Percentiles rank a stretch among this genome's conserved stretches.
Evolutionary conservation across 2,113 vertebrate genomes (phyloP).

Genomic region (Anas platyrhynchos): DNA sequence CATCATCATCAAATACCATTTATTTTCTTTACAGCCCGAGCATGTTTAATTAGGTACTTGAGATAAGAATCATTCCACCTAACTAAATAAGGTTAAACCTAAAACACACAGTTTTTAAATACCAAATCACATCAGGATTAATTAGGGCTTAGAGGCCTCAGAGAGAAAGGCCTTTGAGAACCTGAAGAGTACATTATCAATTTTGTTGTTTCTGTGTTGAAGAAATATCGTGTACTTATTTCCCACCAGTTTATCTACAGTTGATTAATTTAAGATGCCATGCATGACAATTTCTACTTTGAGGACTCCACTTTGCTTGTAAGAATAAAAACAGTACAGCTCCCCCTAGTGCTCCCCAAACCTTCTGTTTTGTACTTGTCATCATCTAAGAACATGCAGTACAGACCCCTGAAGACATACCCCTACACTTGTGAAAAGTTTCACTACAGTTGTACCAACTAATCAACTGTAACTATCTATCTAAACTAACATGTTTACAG

Average conservation of each 20-base stretch:
- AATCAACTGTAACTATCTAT: background rate
- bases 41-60: background rate
- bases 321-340: background rate
- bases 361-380: background rate
- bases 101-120: background rate
- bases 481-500: background rate
- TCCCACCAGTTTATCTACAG: background rate
- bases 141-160: background rate
- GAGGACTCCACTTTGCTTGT: background rate
- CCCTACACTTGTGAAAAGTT: background rate
- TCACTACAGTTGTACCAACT: background rate
- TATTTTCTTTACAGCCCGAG: background rate
- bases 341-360: background rate
- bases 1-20: background rate
- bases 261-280: background rate
- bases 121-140: background rate
- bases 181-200: background rate
- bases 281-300: background rate
- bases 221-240: background rate
- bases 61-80: background rate
- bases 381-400: background rate
- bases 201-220: background rate
- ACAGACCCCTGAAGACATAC: background rate
- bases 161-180: background rate
- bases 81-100: background rate